Percentiles rank a stretch among this genome's conserved stretches.
Evolutionary conservation across 2,888 invertebrate genomes (phyloP).

Genomic region (Rhagonycha lutea): DNA sequence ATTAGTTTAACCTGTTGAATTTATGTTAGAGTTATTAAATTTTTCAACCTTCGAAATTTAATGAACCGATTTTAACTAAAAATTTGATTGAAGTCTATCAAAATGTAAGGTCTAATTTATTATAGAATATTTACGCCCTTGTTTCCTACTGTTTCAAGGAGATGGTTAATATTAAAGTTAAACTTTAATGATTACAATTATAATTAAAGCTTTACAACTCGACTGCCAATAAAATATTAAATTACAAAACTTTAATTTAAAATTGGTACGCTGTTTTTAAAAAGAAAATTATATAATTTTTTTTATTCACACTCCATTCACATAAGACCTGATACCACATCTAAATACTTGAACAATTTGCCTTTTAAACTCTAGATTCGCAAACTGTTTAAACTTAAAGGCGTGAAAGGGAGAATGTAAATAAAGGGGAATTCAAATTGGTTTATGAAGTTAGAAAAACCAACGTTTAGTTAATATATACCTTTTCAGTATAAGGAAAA

Average conservation of each 20-base stretch:
- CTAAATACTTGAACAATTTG: constrained; percentile 13
- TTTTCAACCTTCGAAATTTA: constrained; percentile 5
- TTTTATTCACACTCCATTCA: background rate
- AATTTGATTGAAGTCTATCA: constrained; percentile 21
- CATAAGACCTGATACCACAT: constrained; percentile 6
- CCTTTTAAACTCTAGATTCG: constrained; percentile 9
- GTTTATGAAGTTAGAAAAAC: constrained; percentile 27
- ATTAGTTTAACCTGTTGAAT: background rate
- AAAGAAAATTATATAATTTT: background rate
- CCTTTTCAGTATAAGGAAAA: constrained; percentile 14
- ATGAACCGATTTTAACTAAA: constrained; percentile 18
- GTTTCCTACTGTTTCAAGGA: constrained; percentile 7
- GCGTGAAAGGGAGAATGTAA: constrained; percentile 25
- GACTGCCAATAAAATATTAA: background rate
- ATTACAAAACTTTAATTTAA: background rate
- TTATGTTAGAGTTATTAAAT: background rate
- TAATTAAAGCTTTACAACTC: constrained; percentile 11
- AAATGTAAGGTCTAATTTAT: constrained; percentile 23
- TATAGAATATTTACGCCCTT: constrained; percentile 16
- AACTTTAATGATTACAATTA: constrained; percentile 10
- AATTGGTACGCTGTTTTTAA: background rate
- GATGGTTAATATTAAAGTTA: background rate
- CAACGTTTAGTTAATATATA: constrained; percentile 24
- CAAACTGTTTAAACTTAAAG: constrained; percentile 10
- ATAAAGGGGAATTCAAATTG: constrained; percentile 28